Percentiles rank a stretch among this genome's conserved stretches.
These are phyloP conservation scores for Cavia porcellus DNA, from an alignment of 2,113 vertebrate species.

Conservation along the genomic window DNA sequence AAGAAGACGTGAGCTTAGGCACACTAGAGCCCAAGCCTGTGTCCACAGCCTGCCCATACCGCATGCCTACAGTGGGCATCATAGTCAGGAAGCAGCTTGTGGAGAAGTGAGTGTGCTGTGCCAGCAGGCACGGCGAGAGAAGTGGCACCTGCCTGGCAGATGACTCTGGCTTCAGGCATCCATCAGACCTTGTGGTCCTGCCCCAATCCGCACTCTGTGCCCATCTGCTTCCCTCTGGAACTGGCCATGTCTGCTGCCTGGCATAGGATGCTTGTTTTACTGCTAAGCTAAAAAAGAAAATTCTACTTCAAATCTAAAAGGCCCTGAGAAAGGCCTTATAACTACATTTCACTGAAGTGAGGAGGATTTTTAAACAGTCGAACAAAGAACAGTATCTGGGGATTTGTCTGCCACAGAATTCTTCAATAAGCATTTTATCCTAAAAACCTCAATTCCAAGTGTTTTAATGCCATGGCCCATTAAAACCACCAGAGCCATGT, in stretches of 20 bases:
- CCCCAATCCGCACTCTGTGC: neutral
- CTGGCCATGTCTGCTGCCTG: neutral
- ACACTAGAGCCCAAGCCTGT: neutral
- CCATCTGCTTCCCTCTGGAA: neutral
- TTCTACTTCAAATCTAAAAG: neutral
- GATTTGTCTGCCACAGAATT: neutral
- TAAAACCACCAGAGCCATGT: conserved; percentile 59
- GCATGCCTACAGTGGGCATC: neutral
- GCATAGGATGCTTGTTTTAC: neutral
- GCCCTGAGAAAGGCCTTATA: neutral
- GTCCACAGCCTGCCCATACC: neutral
- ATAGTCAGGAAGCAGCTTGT: neutral
- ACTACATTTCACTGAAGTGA: neutral
- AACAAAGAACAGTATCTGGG: neutral
- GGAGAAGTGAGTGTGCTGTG: accelerated
- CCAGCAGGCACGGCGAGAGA: neutral
- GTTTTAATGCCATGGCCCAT: conserved; percentile 74
- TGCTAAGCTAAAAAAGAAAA: conserved; percentile 21
- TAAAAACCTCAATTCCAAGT: conserved; percentile 34
- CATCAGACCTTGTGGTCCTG: conserved; percentile 21
- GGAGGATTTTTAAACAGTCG: neutral
- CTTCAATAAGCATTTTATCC: conserved; percentile 64
- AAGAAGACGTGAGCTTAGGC: neutral
- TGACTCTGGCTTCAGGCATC: conserved; percentile 13
- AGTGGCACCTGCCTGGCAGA: neutral